Percentiles rank a stretch among this genome's conserved stretches.
Conservation (phyloP, 2,113 vertebrate genomes). For the Brachyhypopomus gauderio region DNA sequence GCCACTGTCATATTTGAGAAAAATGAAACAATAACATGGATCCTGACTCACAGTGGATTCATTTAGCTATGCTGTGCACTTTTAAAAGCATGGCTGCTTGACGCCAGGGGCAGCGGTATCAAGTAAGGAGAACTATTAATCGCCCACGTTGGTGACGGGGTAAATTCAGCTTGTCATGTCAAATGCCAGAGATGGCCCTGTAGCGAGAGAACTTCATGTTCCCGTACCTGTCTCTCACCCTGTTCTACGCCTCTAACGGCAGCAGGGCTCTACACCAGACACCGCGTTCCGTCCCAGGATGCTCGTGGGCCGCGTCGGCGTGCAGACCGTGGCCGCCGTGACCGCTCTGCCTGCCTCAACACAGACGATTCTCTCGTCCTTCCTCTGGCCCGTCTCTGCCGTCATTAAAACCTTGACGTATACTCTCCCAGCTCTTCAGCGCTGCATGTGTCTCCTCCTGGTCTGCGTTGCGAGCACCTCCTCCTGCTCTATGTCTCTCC, state of each 20-base stretch:
- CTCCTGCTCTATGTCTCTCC: constrained; percentile 35
- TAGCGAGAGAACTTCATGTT: background rate
- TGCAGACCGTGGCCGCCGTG: constrained; percentile 65
- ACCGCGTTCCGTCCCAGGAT: background rate
- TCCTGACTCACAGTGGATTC: constrained; percentile 9
- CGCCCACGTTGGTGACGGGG: background rate
- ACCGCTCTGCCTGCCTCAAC: constrained; percentile 65
- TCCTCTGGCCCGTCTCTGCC: constrained; percentile 55
- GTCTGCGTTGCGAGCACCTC: constrained; percentile 58
- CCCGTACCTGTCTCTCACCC: constrained; percentile 33
- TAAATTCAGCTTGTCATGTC: constrained; percentile 10
- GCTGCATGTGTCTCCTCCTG: constrained; percentile 57
- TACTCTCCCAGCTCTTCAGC: constrained; percentile 67
- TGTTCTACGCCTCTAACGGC: constrained; percentile 24
- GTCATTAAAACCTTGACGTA: constrained; percentile 71
- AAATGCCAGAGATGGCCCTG: constrained; percentile 3
- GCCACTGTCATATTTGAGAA: constrained; percentile 11
- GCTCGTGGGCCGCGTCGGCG: background rate
- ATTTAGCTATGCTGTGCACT: background rate
- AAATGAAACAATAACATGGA: constrained; percentile 36
- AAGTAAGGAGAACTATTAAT: constrained; percentile 16
- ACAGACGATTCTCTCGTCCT: constrained; percentile 71
- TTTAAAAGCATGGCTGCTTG: background rate
- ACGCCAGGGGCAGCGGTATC: background rate
- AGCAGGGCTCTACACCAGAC: background rate